Evolutionary conservation across 2,888 invertebrate genomes (phyloP), one percentile per base, ranked within the genome.

Genomic region (Epistrophe grossulariae): DNA sequence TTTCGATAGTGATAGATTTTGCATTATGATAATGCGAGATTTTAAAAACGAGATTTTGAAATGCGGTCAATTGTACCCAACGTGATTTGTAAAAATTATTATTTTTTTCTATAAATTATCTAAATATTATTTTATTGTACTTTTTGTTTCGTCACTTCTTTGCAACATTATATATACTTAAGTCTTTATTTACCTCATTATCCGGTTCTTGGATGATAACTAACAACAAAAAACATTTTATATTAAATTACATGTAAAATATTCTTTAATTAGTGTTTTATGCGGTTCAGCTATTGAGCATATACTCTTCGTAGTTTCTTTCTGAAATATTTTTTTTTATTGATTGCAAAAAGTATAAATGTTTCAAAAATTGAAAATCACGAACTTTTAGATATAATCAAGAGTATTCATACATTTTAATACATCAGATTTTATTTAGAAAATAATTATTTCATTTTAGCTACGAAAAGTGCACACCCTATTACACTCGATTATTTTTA

Each of bases 131-230:
- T 43, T 15, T 43, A 43, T 43, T 43, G 5, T 45, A n/a, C 52
- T 52, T 52, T 52, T 24, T 52, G 24, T 52, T 52, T 52, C 28
- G 15, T 15, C 24, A n/a, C n/a, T 45, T 64, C 1, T 11, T 45
- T 31, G 45, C 10, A 24, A 38, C 5, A 40, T 24, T 24, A 24
- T n/a, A n/a, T n/a, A 24, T 15, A 2, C 6, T 15, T 62, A 8
- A 1, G n/a, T 9, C 35, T 13, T 31, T 60, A 88, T 76, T 92
- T 92, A 92, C 92, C 92, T 92, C 91, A 90, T 89, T 89, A 88
- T 91, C 92, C 89, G 91, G 90, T 89, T 92, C 92, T 91, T 92
- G 91, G 88, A 92, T 91, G 90, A 92, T 91, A 85, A 92, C 92
- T 92, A 90, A 88, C 90, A 91, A 90, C 90, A 90, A 90, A 80